Percentiles rank a stretch among this genome's conserved stretches.
These are phyloP conservation scores for Urocyon cinereoargenteus DNA, from an alignment of 2,797 vertebrate genomes.

Conservation along the genomic window DNA sequence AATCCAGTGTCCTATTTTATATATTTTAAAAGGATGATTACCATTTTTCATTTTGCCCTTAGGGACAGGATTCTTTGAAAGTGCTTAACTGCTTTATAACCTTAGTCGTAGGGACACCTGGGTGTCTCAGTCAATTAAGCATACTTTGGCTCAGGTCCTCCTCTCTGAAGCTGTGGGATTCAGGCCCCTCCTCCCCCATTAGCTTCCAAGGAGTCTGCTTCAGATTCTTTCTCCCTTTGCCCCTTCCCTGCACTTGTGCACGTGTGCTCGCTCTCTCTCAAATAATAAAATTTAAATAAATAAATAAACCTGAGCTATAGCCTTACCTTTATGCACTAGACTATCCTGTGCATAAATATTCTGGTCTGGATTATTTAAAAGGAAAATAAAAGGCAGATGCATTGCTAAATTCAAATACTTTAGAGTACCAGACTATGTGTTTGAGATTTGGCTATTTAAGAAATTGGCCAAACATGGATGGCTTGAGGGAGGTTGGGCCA, in stretches of 20 bases:
- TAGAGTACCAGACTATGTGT: neutral
- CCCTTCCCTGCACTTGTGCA: neutral
- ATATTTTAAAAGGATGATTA: constrained; percentile 9
- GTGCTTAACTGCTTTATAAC: neutral
- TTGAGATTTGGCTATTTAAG: neutral
- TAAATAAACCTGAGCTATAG: neutral
- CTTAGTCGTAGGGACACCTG: neutral
- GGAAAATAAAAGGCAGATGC: constrained; percentile 35
- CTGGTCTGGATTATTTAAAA: neutral
- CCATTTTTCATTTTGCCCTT: neutral
- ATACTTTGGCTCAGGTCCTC: neutral
- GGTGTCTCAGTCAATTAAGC: neutral
- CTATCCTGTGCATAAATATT: neutral
- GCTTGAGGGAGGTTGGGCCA: neutral
- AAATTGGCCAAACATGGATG: constrained; percentile 11
- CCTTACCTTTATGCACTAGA: constrained; percentile 25
- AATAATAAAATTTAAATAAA: neutral
- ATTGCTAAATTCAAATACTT: constrained; percentile 18
- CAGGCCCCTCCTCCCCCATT: neutral
- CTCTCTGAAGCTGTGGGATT: neutral
- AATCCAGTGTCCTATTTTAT: neutral
- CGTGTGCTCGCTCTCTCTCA: too few species aligned
- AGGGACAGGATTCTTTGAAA: constrained; percentile 30
- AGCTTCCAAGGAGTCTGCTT: neutral
- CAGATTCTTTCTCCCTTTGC: neutral